Evolutionary conservation across 1,140 invertebrate species (phyloP).

Genomic region (Eueides isabella): DNA sequence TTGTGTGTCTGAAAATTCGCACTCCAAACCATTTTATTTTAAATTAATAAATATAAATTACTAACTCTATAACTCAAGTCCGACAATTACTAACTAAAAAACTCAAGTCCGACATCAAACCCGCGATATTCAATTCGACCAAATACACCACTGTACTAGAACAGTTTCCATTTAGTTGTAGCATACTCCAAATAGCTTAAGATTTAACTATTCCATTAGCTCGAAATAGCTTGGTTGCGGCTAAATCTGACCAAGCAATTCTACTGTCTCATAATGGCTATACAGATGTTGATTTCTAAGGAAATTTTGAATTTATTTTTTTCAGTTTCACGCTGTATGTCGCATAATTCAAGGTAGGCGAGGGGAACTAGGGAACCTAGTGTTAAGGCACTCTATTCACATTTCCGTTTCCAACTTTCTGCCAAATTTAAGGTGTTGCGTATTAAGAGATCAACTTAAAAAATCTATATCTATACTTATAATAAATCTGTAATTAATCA

Average conservation of each 20-base stretch:
- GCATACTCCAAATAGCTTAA: slow-evolving; percentile 2
- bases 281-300: slow-evolving; percentile 1
- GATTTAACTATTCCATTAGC: slow-evolving; percentile 8
- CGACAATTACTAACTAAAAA: too few species aligned
- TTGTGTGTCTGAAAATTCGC: too few species aligned
- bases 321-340: not conserved
- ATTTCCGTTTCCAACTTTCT: not conserved
- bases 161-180: not conserved
- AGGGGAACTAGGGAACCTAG: too few species aligned
- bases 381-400: not conserved
- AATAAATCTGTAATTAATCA: too few species aligned
- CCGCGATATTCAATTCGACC: not conserved
- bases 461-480: too few species aligned
- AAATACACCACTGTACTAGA: not conserved
- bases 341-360: too few species aligned
- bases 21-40: too few species aligned
- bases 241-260: not conserved
- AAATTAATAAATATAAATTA: not conserved
- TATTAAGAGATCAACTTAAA: too few species aligned
- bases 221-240: slow-evolving; percentile 11
- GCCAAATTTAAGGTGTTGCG: not conserved
- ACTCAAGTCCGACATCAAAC: not conserved
- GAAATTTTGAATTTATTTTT: not conserved
- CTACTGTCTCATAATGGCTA: slow-evolving; percentile 5
- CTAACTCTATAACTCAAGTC: not conserved